Evolutionary conservation across 2,888 invertebrate genomes (phyloP).

Genomic region (Plebejus anna): DNA sequence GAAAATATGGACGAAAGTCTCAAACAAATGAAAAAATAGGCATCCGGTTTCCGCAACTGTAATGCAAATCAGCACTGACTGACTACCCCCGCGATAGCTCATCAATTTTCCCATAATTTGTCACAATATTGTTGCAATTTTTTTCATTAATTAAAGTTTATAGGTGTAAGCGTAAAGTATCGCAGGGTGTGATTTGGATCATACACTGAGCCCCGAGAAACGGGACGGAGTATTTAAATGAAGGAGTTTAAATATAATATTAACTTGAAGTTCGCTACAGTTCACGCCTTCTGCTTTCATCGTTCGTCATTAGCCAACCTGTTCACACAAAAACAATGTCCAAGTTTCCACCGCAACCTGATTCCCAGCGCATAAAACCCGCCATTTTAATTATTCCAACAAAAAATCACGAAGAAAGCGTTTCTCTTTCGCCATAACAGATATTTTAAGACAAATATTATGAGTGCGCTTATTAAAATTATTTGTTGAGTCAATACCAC

Average conservation of each 20-base stretch:
- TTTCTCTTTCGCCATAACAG: constrained; percentile 21
- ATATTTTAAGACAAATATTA: constrained; percentile 54
- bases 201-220: background rate
- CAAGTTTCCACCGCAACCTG: constrained; percentile 36
- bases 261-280: constrained; percentile 42
- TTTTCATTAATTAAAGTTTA: no score
- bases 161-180: no score
- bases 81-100: no score
- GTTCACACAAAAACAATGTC: constrained; percentile 55
- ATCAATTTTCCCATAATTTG: no score
- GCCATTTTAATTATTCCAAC: constrained; percentile 21
- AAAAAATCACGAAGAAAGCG: constrained; percentile 25
- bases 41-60: no score
- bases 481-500: constrained; percentile 63
- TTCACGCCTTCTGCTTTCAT: constrained; percentile 52
- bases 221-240: background rate
- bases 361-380: constrained; percentile 24
- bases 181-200: no score
- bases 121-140: no score
- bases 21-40: no score
- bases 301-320: constrained; percentile 56
- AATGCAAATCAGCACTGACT: no score
- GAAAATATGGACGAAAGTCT: no score
- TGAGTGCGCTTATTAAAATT: constrained; percentile 61
- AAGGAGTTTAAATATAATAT: constrained; percentile 36